Conservation (phyloP, 2,888 invertebrate species). For the Meta bourneti region DNA sequence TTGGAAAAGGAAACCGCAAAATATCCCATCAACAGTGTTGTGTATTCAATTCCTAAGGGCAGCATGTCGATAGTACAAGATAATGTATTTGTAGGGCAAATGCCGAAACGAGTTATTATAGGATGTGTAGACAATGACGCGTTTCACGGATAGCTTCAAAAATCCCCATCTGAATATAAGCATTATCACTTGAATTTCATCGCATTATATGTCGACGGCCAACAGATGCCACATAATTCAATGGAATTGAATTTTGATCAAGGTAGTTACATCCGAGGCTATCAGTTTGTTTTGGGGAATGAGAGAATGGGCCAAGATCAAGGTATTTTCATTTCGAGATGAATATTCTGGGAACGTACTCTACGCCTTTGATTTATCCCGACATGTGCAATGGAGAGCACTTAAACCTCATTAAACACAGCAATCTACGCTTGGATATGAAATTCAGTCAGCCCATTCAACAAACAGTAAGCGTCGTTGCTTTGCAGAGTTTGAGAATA, state of each 20-base stretch:
- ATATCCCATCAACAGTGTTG: constrained; percentile 25
- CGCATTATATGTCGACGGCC: constrained; percentile 34
- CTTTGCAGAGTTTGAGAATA: constrained; percentile 24
- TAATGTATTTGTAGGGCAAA: constrained; percentile 78
- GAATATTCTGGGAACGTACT: constrained; percentile 29
- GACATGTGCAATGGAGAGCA: constrained; percentile 38
- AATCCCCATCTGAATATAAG: constrained; percentile 32
- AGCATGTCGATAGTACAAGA: constrained; percentile 79
- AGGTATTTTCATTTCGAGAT: constrained; percentile 31
- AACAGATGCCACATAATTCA: constrained; percentile 33
- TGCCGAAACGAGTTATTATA: constrained; percentile 78
- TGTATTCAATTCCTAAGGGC: not conserved
- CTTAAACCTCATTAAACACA: constrained; percentile 23
- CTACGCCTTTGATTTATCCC: constrained; percentile 38
- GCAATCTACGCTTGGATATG: constrained; percentile 36
- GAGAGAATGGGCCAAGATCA: constrained; percentile 32
- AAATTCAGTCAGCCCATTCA: constrained; percentile 4
- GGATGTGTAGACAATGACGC: constrained; percentile 77
- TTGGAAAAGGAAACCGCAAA: constrained; percentile 36
- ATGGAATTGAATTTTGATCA: constrained; percentile 36
- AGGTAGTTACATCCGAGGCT: constrained; percentile 74
- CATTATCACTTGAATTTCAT: constrained; percentile 56
- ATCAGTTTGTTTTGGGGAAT: constrained; percentile 74
- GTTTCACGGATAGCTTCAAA: not conserved
- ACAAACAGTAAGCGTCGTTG: constrained; percentile 10